Evolutionary conservation across 1,140 invertebrate species (phyloP).

Genomic region (Megalopta genalis): DNA sequence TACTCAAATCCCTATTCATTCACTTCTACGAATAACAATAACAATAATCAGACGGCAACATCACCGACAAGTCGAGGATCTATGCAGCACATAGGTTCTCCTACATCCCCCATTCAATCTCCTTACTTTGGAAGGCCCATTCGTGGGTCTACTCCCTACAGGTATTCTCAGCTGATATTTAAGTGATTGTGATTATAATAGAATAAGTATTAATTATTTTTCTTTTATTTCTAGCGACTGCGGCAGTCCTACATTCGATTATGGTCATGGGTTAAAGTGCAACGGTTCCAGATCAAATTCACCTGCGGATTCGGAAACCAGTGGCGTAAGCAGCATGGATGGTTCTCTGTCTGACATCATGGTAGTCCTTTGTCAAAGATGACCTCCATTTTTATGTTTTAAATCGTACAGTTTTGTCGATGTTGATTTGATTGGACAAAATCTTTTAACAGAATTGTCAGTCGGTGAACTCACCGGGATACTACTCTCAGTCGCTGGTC

Average conservation of each 20-base stretch:
- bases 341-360: conserved; percentile 84
- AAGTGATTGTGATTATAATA: not conserved
- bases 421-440: not conserved
- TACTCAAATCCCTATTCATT: conserved; percentile 75
- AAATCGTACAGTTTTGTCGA: too few relatives aligned
- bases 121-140: conserved; percentile 74
- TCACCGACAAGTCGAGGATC: conserved; percentile 64
- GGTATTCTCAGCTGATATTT: conserved; percentile 55
- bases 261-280: conserved; percentile 74
- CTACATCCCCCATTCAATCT: conserved; percentile 62
- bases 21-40: conserved; percentile 63
- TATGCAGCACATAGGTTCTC: conserved; percentile 61
- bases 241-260: conserved; percentile 80
- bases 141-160: conserved; percentile 76
- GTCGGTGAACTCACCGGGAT: conserved; percentile 68
- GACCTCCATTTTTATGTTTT: too few relatives aligned
- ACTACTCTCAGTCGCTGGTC: conserved; percentile 61
- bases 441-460: conserved; percentile 63
- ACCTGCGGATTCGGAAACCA: conserved; percentile 83
- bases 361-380: conserved; percentile 73
- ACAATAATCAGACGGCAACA: conserved; percentile 64
- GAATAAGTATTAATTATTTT: conserved; percentile 12
- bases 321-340: conserved; percentile 82
- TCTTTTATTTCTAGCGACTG: conserved; percentile 75
- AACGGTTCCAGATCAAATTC: conserved; percentile 82